Evolutionary conservation across 2,113 vertebrate genomes (phyloP).

Genomic region (Campylomormyrus numenius): DNA sequence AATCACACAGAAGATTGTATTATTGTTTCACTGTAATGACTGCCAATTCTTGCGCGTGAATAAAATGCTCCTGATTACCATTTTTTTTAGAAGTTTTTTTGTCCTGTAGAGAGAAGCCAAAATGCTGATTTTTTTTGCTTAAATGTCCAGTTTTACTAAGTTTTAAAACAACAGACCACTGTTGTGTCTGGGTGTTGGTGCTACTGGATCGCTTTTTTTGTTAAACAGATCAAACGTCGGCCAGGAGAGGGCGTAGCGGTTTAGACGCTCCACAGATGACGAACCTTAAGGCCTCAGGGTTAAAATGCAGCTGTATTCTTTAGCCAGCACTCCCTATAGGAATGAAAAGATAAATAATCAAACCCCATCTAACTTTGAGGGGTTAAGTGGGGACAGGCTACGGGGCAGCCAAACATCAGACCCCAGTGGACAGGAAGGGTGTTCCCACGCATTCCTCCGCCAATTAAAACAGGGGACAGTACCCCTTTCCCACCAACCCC

Average conservation of each 20-base stretch:
- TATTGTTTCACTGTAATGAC: neutral
- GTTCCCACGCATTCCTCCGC: constrained; percentile 58
- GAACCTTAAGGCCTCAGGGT: neutral
- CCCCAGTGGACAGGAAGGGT: constrained; percentile 49
- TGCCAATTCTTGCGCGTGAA: neutral
- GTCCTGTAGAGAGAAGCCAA: neutral
- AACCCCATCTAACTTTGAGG: neutral
- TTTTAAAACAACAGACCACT: neutral
- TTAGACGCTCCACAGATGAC: neutral
- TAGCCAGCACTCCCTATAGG: neutral
- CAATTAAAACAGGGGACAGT: constrained; percentile 63
- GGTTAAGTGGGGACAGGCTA: neutral
- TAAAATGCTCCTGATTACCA: neutral
- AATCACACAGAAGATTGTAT: neutral
- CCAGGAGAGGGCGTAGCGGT: neutral
- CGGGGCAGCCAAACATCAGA: constrained; percentile 13
- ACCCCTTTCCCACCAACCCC: constrained; percentile 57
- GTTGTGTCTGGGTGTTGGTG: neutral
- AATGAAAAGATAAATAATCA: neutral
- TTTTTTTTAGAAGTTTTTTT: neutral
- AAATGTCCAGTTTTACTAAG: neutral
- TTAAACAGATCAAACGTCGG: neutral
- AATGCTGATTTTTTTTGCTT: neutral
- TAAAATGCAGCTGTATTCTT: neutral
- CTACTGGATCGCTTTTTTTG: neutral